Evolutionary conservation across 2,113 vertebrate species (phyloP), one percentile per base, ranked within the genome.

Genomic region (Asarcornis scutulata): DNA sequence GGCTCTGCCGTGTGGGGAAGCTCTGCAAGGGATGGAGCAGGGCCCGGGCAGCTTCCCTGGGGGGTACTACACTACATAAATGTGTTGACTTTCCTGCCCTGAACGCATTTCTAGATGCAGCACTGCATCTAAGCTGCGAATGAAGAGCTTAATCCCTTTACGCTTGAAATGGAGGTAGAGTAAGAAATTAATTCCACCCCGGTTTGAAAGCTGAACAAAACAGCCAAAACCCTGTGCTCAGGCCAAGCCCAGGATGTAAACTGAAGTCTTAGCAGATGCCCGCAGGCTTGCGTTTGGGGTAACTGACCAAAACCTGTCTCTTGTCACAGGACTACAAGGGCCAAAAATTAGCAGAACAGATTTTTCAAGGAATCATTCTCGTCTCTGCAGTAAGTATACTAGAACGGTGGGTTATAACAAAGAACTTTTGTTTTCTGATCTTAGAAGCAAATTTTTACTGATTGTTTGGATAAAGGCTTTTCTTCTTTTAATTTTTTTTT

Each of bases 261-360:
- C 48, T 42, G 52, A 40, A 64, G 7, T 52, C 76, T 52, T 52
- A 88, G 15, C 13, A 29, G 52, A 5, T 29, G 74, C 2, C 7
- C 22, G 53, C 10, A 68, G 9, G 21, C 82, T 56, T 85, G 42
- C 52, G 31, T 44, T 82, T n/a, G 40, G 44, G 29, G 10, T 42
- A 59, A 29, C 0, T 86, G 60, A 83, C 36, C 29, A 50, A 58
- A 56, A 38, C 44, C 17, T 2, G 0, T 46, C 11, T 94, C 71
- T 94, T 82, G 79, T 32, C 68, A 91, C 42, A 99, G 99, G 99
- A 99, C 95, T 99, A 99, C 91, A 99, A 99, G 96, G 99, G 99
- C 83, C 99, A 99, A 96, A 99, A 99, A 88, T 92, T 99, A 95
- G 99, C 99, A 23, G 99, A 99, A 96, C 99, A 99, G 97, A 99